Percentiles rank a stretch among this genome's conserved stretches.
These are phyloP conservation scores for Danionella cerebrum DNA, from an alignment of 2,113 vertebrate species.

Conservation along the genomic window DNA sequence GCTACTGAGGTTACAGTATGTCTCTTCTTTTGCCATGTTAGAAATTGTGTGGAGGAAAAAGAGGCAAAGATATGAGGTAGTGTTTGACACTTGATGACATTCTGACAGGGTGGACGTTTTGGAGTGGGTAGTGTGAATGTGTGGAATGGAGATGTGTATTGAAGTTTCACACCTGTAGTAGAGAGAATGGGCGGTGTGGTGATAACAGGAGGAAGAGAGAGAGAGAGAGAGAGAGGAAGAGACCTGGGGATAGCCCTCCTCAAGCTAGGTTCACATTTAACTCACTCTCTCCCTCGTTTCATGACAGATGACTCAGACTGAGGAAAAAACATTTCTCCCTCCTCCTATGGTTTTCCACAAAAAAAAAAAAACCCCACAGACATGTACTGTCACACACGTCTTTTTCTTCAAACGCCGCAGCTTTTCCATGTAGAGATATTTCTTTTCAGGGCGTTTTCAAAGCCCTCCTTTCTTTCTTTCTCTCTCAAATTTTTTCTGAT, in stretches of 20 bases:
- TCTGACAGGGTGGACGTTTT: constrained; percentile 33
- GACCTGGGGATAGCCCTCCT: too few relatives aligned
- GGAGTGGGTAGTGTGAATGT: neutral
- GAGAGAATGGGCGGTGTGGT: neutral
- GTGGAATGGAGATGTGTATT: constrained; percentile 21
- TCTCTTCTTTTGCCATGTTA: constrained; percentile 2
- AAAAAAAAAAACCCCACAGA: constrained; percentile 35
- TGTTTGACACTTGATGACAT: constrained; percentile 28
- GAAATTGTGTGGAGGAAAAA: constrained; percentile 3
- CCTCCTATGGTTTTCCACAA: constrained; percentile 19
- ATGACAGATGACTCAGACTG: constrained; percentile 30
- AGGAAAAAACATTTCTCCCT: constrained; percentile 11
- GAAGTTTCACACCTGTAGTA: constrained; percentile 33
- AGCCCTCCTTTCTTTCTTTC: neutral
- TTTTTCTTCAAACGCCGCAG: neutral
- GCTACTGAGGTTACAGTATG: constrained; percentile 1
- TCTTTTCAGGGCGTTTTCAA: neutral
- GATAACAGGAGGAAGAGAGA: neutral
- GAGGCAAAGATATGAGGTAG: constrained; percentile 9
- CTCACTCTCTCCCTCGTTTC: constrained; percentile 14
- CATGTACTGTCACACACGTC: constrained; percentile 3
- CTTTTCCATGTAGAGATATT: neutral
- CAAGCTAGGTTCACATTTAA: constrained; percentile 25
- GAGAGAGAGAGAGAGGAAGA: constrained; percentile 5
- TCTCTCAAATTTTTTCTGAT: neutral